Base-by-base conservation (phyloP, 2,888 invertebrate species). In the Abscondita cerata region DNA sequence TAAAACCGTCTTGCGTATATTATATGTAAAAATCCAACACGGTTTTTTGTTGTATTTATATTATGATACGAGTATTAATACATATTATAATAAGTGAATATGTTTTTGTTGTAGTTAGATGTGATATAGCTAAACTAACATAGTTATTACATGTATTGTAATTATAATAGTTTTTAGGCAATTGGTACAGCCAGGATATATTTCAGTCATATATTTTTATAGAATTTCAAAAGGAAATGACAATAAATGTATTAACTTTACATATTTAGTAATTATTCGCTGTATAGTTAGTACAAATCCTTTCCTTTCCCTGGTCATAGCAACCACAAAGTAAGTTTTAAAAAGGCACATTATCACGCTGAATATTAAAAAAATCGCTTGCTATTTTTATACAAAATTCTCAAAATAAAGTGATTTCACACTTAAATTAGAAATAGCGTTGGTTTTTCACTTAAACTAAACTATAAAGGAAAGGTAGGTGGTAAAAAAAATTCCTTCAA, bases 181-280 rank as follows among this genome's bases (percentile, higher is more conserved):
- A 48, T 50, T 38, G 44, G 25, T 56, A 38, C 50, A 48, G 48
- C 46, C 38, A 58, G 44, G 41, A 40, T 51, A 33, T 57, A n/a
- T 48, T 50, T 48, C 51, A 57, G 16, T 50, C 47, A 58, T 47
- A n/a, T n/a, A 41, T 48, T 52, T 60, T 59, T 64, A 64, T 60
- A 60, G 60, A 48, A 59, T 52, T 52, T 60, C 52, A 40, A 56
- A 53, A 44, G 52, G 52, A 55, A 54, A 52, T 67, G 72, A 71
- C 68, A 77, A 77, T 77, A 78, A 78, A 77, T 70, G 71, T 71
- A 73, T 78, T 72, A 71, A 76, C 73, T 74, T 74, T 73, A 72
- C 68, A 72, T 72, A 75, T 75, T 73, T 66, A 60, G 64, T 64
- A 73, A 74, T 77, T 73, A 72, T 76, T 76, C 74, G 70, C 75